Conservation (phyloP, 2,797 vertebrate genomes). For the Ctenochaetus hawaiiensis region DNA sequence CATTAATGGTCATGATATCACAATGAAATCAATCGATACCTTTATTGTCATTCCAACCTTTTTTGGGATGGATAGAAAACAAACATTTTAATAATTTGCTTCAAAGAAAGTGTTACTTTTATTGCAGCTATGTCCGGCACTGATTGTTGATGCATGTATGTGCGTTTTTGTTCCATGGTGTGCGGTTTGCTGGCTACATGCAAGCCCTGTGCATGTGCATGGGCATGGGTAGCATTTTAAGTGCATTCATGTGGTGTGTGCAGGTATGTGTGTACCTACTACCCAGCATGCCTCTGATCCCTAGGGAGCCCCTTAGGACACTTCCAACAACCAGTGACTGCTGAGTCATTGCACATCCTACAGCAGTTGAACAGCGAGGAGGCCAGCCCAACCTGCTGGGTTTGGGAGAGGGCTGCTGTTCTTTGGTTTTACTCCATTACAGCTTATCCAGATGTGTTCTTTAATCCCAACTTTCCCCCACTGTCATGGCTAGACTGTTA, state of each 20-base stretch:
- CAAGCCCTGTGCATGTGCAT: too few species aligned
- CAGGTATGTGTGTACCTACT: conserved; percentile 46
- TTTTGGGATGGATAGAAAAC: conserved; percentile 6
- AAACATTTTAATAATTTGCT: too few species aligned
- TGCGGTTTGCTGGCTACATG: too few species aligned
- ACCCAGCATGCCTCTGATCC: conserved; percentile 54
- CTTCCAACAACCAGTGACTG: conserved; percentile 62
- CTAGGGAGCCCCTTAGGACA: conserved; percentile 67
- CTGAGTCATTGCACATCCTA: conserved; percentile 75
- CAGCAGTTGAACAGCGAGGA: conserved; percentile 61
- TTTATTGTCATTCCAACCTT: background rate
- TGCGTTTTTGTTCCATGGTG: background rate
- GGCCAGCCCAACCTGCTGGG: conserved; percentile 51
- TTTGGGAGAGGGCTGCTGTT: conserved; percentile 60
- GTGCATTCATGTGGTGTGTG: conserved; percentile 36
- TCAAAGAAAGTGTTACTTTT: too few species aligned
- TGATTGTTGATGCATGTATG: background rate
- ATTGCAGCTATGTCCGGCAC: background rate
- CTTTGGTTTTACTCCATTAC: conserved; percentile 55
- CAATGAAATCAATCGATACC: background rate
- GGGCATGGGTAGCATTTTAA: background rate
- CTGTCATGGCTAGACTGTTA: conserved; percentile 50
- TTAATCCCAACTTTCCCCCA: conserved; percentile 56
- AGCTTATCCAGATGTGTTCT: conserved; percentile 73
- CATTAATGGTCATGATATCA: background rate